phyloP scores from a whole-genome alignment of 2,113 vertebrate species.

The Odobenus rosmarus region DNA sequence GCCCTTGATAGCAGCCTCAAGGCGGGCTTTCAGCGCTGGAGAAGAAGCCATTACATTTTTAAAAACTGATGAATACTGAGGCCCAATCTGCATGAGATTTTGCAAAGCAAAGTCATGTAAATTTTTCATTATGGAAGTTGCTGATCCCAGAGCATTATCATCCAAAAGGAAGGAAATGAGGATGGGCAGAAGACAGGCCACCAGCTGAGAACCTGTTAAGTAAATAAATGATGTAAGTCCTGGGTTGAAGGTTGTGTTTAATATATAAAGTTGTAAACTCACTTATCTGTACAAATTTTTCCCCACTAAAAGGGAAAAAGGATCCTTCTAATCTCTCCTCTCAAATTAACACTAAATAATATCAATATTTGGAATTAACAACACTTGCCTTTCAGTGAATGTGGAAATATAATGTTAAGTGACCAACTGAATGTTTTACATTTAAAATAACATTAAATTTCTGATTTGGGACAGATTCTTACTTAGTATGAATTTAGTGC shows the following conservation, averaged over 20 bases:
- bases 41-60: constrained; percentile 91
- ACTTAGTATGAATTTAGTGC: background rate
- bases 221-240: constrained; percentile 41
- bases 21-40: constrained; percentile 92
- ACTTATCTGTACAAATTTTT: background rate
- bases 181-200: constrained; percentile 90
- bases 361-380: background rate
- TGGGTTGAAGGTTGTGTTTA: background rate
- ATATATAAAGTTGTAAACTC: background rate
- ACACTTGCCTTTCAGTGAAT: background rate
- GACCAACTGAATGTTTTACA: background rate
- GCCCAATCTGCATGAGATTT: constrained; percentile 93
- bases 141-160: constrained; percentile 92
- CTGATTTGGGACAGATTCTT: background rate
- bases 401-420: background rate
- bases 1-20: constrained; percentile 93
- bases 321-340: background rate
- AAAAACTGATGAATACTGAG: constrained; percentile 91
- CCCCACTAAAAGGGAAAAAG: background rate
- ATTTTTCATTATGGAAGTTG: constrained; percentile 84
- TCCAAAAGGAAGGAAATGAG: constrained; percentile 97
- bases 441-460: background rate
- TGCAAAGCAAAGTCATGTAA: constrained; percentile 94
- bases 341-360: constrained; percentile 8
- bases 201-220: constrained; percentile 89